Percentiles rank a stretch among this genome's conserved stretches.
These are phyloP conservation scores for Spicauda simplicius DNA, from an alignment of 2,888 invertebrate genomes.

Conservation along the genomic window DNA sequence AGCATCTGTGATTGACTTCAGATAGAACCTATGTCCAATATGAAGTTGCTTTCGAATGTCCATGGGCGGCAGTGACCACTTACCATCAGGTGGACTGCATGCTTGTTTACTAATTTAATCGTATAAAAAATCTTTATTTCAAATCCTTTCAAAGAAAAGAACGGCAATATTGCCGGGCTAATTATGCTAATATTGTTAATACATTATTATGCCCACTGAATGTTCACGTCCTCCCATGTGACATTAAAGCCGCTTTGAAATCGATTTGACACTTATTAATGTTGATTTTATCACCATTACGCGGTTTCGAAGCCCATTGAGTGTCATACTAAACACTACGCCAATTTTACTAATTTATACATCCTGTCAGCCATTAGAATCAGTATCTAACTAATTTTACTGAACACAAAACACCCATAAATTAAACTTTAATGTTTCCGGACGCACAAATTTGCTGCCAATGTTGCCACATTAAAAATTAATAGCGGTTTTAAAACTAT, in stretches of 20 bases:
- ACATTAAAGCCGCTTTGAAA: slow-evolving; percentile 44
- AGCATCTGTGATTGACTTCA: too few relatives aligned
- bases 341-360: slow-evolving; percentile 72
- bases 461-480: slow-evolving; percentile 79
- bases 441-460: slow-evolving; percentile 69
- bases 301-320: slow-evolving; percentile 55
- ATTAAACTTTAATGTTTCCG: slow-evolving; percentile 82
- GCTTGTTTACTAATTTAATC: too few relatives aligned
- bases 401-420: slow-evolving; percentile 77
- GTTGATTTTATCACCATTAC: slow-evolving; percentile 57
- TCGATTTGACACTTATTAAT: slow-evolving; percentile 49
- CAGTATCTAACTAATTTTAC: slow-evolving; percentile 76
- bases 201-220: slow-evolving; percentile 26
- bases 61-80: too few relatives aligned
- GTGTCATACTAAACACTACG: slow-evolving; percentile 64
- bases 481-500: slow-evolving; percentile 78
- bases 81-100: too few relatives aligned
- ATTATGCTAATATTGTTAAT: slow-evolving; percentile 38
- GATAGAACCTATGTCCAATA: too few relatives aligned
- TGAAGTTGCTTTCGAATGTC: too few relatives aligned
- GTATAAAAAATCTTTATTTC: not conserved
- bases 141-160: not conserved
- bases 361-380: slow-evolving; percentile 67
- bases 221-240: slow-evolving; percentile 32
- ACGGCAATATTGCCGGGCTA: slow-evolving; percentile 19